phyloP scores from a whole-genome alignment of 2,888 invertebrate species.

The Troilus luridus region DNA sequence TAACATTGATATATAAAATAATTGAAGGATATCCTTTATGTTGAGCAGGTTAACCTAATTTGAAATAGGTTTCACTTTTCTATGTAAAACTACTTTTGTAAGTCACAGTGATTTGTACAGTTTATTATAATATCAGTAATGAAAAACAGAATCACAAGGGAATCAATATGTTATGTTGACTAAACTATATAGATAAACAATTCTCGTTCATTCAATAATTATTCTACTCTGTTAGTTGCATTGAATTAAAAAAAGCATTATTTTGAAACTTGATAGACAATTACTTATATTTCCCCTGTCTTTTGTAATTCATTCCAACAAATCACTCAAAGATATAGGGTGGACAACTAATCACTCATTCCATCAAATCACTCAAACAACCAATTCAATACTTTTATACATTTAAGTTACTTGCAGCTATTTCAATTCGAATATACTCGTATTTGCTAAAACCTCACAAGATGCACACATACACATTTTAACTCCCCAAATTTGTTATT shows the following conservation, averaged over 20 bases:
- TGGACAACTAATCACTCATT: background rate
- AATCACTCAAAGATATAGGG: background rate
- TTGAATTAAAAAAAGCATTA: background rate
- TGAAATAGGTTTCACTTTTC: constrained; percentile 9
- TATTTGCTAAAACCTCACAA: background rate
- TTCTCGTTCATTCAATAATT: background rate
- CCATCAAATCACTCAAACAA: background rate
- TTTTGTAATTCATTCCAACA: background rate
- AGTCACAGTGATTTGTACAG: constrained; percentile 49
- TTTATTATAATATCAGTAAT: constrained; percentile 5
- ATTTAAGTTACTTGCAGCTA: background rate
- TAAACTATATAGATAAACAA: background rate
- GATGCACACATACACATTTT: background rate
- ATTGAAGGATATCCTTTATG: constrained; percentile 54
- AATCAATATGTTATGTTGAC: background rate
- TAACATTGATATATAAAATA: constrained; percentile 43
- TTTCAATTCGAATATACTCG: background rate
- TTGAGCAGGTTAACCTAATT: constrained; percentile 53
- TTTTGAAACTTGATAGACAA: background rate
- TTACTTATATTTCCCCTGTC: background rate
- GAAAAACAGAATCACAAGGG: background rate
- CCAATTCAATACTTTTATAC: background rate
- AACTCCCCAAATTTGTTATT: too few relatives aligned
- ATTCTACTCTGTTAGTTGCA: background rate
- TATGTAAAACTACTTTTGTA: background rate